Conservation (phyloP, 2,888 invertebrate genomes). For the Chydorus sphaericus region DNA sequence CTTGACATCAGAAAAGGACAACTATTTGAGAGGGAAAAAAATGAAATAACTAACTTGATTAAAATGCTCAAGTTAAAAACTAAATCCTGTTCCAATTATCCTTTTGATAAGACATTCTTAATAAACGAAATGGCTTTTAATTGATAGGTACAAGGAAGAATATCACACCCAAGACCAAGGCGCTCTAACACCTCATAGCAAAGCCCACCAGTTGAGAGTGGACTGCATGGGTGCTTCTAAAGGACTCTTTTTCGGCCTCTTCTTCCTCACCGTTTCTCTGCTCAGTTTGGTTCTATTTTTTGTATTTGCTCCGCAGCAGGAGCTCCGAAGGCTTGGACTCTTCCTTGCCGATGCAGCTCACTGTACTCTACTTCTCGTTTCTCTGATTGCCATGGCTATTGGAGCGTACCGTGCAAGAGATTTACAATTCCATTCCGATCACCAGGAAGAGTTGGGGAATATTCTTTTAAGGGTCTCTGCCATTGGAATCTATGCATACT, state of each 20-base stretch:
- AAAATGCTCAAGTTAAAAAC: too few relatives aligned
- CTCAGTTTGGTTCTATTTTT: slow-evolving; percentile 92
- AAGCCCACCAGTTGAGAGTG: slow-evolving; percentile 37
- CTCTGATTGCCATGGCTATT: slow-evolving; percentile 74
- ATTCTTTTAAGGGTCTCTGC: slow-evolving; percentile 82
- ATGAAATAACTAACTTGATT: too few relatives aligned
- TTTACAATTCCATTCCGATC: slow-evolving; percentile 79
- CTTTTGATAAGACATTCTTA: neutral
- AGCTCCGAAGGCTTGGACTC: slow-evolving; percentile 55
- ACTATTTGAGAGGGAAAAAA: too few relatives aligned
- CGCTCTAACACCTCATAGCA: neutral
- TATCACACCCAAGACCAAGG: neutral
- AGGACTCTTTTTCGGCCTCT: slow-evolving; percentile 78
- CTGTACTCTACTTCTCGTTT: slow-evolving; percentile 70
- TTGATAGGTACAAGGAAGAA: neutral
- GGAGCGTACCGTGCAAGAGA: slow-evolving; percentile 82
- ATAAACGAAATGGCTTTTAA: neutral
- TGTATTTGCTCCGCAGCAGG: slow-evolving; percentile 74
- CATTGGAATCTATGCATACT: slow-evolving; percentile 82
- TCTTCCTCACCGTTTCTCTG: slow-evolving; percentile 73
- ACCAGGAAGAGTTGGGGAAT: slow-evolving; percentile 78
- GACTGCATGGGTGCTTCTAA: slow-evolving; percentile 85
- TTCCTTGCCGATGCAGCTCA: slow-evolving; percentile 84
- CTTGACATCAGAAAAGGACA: too few relatives aligned
- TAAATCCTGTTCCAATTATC: too few relatives aligned